Evolutionary conservation across 2,797 vertebrate species (phyloP), one percentile per base, ranked within the genome.

Genomic region (Galago senegalensis): DNA sequence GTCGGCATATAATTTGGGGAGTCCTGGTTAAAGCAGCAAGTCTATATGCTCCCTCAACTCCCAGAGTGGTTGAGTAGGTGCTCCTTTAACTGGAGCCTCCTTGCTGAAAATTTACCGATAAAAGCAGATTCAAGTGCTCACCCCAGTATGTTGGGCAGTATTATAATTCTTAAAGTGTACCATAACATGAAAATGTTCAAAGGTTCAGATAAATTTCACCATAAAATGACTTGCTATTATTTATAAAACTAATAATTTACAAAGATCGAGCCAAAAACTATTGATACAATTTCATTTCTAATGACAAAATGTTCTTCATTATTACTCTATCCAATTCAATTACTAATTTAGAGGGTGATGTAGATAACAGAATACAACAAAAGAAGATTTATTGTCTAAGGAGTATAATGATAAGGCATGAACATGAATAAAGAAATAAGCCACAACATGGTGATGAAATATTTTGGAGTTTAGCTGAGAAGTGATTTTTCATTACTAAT

Each of bases 371-470:
- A 93, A 37, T 84, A 96, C 91, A 67, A 92, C 60, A 70, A 94
- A 92, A 89, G 25, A 53, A 95, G 93, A 97, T 93, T 93, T 88
- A 82, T 69, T 77, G 29, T 92, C 37, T 70, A 81, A 75, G 56
- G n/a, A 76, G 9, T 16, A 40, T 84, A 95, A 43, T n/a, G 60
- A 92, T 67, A 87, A 82, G 87, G 63, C 14, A 0, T 60, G 61
- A 92, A 75, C 0, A 1, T 77, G n/a, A 91, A 72, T n/a, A 34
- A 91, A 61, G 14, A 70, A 31, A 80, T 49, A 95, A 89, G 37
- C 27, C 25, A 65, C 25, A 87, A 89, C 14, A 37, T 11, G 21
- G 92, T 84, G 3, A 53, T 73, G 20, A 86, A 82, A n/a, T 21
- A n/a, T 85, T 87, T 75, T 91, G 37, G 3, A 82, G 56, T 84